Evolutionary conservation across 2,797 vertebrate species (phyloP).

Genomic region (Hipposideros larvatus): DNA sequence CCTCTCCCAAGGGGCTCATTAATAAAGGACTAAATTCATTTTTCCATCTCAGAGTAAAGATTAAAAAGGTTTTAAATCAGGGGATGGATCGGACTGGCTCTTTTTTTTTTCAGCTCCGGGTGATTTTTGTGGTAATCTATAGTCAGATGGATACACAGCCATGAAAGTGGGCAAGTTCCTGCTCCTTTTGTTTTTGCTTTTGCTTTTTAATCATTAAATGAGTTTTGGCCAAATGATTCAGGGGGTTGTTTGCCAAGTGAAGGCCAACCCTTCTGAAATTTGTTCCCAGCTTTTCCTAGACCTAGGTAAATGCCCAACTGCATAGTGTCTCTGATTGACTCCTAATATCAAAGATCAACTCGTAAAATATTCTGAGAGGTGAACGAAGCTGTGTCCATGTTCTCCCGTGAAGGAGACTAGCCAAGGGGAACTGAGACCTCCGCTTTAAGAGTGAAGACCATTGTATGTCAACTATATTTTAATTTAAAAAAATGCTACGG

Average conservation of each 20-base stretch:
- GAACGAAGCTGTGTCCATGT: neutral
- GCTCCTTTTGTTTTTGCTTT: neutral
- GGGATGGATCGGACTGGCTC: neutral
- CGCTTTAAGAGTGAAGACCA: constrained; percentile 1
- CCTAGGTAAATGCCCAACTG: neutral
- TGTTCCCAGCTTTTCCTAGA: neutral
- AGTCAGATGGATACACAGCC: neutral
- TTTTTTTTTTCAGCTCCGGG: neutral
- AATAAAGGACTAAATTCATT: constrained; percentile 17
- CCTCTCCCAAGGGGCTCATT: neutral
- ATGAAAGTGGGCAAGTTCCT: neutral
- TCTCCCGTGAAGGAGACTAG: neutral
- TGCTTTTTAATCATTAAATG: constrained; percentile 53
- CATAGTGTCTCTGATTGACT: neutral
- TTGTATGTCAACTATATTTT: neutral
- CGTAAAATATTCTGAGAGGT: constrained; percentile 8
- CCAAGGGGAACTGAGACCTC: neutral
- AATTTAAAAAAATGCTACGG: constrained; percentile 81
- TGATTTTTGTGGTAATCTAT: neutral
- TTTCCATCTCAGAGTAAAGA: neutral
- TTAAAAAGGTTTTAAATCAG: constrained; percentile 44
- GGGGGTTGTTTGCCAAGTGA: constrained; percentile 40
- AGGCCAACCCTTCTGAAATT: constrained; percentile 37
- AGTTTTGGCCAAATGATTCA: neutral
- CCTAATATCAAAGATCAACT: constrained; percentile 29